These are phyloP conservation scores for Dendrolimus kikuchii DNA, from an alignment of 1,140 invertebrate species.

Conservation along the genomic window DNA sequence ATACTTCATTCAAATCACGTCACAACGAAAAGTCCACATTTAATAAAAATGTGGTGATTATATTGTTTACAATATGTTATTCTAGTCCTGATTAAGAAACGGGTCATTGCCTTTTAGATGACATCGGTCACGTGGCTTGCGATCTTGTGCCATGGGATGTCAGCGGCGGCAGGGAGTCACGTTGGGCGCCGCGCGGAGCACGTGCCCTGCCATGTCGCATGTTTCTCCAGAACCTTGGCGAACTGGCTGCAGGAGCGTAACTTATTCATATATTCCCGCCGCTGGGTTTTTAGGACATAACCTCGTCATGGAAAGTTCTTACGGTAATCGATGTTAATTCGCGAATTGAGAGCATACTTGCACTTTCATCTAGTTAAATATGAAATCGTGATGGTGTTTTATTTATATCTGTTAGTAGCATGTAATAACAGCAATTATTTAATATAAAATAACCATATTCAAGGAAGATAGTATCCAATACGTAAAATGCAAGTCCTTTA, in stretches of 20 bases:
- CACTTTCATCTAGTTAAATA: slow-evolving; percentile 21
- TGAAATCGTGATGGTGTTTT: neutral
- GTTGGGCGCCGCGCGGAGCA: slow-evolving; percentile 25
- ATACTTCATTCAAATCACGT: too few species aligned
- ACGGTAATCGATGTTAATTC: slow-evolving; percentile 23
- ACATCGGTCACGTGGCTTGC: slow-evolving; percentile 7
- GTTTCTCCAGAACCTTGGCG: slow-evolving; percentile 23
- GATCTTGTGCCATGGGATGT: slow-evolving; percentile 2
- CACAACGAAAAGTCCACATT: too few species aligned
- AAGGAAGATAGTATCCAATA: too few species aligned
- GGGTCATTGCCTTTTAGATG: slow-evolving; percentile 5
- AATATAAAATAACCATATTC: too few species aligned
- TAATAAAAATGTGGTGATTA: too few species aligned
- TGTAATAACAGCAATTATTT: too few species aligned
- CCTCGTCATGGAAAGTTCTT: slow-evolving; percentile 18
- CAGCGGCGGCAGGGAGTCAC: slow-evolving; percentile 22
- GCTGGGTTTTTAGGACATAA: slow-evolving; percentile 39
- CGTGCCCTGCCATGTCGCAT: slow-evolving; percentile 33
- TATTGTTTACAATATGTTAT: too few species aligned
- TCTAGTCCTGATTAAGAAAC: neutral
- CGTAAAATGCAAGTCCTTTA: too few species aligned
- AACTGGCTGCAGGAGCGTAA: slow-evolving; percentile 18
- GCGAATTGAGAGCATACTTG: slow-evolving; percentile 21
- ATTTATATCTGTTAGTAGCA: too few species aligned
- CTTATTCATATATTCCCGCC: slow-evolving; percentile 43